Conservation (phyloP, 2,113 vertebrate genomes). For the Pseudopodoces humilis region DNA sequence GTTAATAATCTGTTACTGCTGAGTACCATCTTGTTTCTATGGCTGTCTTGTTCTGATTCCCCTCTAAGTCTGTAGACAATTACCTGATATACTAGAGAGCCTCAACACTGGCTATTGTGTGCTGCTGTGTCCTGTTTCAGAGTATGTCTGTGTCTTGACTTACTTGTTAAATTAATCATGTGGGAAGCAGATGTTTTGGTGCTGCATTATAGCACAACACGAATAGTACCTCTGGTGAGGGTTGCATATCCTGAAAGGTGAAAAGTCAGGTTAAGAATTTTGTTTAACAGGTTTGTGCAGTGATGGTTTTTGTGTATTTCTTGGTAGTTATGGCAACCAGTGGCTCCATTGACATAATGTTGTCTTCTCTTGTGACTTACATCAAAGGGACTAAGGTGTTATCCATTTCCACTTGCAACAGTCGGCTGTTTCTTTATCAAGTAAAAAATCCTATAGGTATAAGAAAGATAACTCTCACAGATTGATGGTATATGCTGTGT, state of each 20-base stretch:
- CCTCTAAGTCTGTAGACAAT: background rate
- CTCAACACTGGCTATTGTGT: background rate
- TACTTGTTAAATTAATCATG: conserved; percentile 56
- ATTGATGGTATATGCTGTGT: background rate
- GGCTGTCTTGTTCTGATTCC: background rate
- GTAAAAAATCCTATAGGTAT: background rate
- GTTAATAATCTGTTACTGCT: background rate
- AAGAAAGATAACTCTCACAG: background rate
- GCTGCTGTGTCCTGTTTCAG: conserved; percentile 10
- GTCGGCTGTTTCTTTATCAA: background rate
- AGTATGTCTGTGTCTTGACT: background rate
- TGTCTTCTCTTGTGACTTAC: background rate
- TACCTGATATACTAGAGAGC: background rate
- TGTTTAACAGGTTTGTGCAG: background rate
- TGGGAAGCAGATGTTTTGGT: conserved; percentile 49
- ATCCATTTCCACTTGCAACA: background rate
- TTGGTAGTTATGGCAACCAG: background rate
- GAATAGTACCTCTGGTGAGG: background rate
- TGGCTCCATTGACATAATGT: background rate
- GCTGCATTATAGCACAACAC: background rate
- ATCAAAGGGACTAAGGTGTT: background rate
- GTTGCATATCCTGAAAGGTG: background rate
- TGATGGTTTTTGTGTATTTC: background rate
- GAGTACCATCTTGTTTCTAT: background rate
- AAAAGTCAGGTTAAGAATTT: conserved; percentile 9